These are phyloP conservation scores for Luscinia luscinia DNA, from an alignment of 2,797 vertebrate species.

Conservation along the genomic window DNA sequence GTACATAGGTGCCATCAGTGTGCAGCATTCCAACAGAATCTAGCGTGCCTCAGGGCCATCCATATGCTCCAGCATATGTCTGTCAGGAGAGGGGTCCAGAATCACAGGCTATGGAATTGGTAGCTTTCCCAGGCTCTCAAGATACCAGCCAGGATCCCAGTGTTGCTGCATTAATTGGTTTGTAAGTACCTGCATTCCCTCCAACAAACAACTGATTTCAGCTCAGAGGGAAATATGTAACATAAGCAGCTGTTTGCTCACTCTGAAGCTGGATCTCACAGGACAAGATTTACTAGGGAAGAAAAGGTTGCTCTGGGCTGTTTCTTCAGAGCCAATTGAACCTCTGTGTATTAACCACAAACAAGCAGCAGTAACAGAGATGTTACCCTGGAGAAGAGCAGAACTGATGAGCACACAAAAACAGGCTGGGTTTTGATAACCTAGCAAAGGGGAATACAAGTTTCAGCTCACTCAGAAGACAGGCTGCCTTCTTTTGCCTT, in stretches of 20 bases:
- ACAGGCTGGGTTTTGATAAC: neutral
- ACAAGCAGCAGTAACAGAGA: neutral
- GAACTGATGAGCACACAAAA: neutral
- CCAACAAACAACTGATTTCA: neutral
- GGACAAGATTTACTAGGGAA: neutral
- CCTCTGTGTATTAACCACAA: neutral
- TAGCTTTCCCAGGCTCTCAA: conserved; percentile 17
- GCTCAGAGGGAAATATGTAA: neutral
- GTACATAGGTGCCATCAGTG: neutral
- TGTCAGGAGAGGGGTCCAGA: neutral
- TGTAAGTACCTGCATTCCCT: neutral
- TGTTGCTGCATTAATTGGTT: neutral
- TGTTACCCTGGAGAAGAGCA: neutral
- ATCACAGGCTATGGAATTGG: conserved; percentile 17
- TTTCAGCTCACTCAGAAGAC: neutral
- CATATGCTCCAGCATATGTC: conserved; percentile 54
- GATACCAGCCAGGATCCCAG: conserved; percentile 17
- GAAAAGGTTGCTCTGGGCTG: conserved; percentile 4
- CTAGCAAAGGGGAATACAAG: neutral
- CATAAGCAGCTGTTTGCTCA: neutral
- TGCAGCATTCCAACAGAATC: conserved; percentile 30
- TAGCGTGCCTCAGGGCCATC: neutral
- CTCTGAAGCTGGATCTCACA: conserved; percentile 12
- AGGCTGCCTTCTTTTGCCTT: neutral
- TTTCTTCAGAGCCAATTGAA: neutral